phyloP scores from a whole-genome alignment of 2,113 vertebrate species.

The Copsychus sechellarum region DNA sequence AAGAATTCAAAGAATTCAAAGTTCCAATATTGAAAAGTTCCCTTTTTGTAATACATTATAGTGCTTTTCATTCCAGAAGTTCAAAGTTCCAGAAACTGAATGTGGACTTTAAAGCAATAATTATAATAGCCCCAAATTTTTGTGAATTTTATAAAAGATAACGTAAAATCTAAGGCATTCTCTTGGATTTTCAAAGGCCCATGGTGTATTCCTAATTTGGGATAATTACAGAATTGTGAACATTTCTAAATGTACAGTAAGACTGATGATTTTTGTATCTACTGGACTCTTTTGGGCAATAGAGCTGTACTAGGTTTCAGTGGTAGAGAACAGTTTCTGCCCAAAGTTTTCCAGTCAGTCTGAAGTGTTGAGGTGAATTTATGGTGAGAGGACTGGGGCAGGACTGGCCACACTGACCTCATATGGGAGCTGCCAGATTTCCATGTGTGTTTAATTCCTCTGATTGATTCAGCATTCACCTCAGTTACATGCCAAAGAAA shows the following conservation, averaged over 20 bases:
- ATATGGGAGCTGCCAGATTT: background rate
- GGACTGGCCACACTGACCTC: background rate
- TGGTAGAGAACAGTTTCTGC: background rate
- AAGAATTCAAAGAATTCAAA: background rate
- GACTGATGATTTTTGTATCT: background rate
- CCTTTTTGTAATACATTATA: background rate
- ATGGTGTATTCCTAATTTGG: background rate
- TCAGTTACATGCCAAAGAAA: background rate
- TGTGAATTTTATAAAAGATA: background rate
- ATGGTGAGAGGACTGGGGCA: background rate
- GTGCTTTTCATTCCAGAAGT: background rate
- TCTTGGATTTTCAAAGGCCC: background rate
- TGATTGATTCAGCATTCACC: background rate
- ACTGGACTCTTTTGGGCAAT: background rate
- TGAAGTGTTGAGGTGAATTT: background rate
- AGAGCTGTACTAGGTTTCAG: background rate
- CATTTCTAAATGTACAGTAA: background rate
- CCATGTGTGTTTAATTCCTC: background rate
- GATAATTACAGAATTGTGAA: background rate
- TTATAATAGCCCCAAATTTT: background rate
- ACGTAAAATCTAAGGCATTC: background rate
- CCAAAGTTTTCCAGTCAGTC: background rate
- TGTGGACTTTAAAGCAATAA: background rate
- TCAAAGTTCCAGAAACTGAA: background rate
- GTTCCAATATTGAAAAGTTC: background rate